Conservation (phyloP, 2,888 invertebrate genomes). For the Caenorhabditis doughertyi region DNA sequence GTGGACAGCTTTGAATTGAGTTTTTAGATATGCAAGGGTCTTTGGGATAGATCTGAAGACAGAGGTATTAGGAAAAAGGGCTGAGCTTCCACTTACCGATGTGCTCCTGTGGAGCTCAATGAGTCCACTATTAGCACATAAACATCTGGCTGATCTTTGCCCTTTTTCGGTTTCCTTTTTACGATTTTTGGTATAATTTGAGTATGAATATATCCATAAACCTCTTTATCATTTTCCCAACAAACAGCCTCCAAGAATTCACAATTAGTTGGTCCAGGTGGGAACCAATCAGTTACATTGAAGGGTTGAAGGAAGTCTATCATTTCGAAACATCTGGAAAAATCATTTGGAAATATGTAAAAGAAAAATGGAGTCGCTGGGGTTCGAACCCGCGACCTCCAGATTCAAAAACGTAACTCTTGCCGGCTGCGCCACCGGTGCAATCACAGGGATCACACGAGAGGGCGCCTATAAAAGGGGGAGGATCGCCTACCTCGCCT, state of each 20-base stretch:
- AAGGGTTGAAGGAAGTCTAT: background rate
- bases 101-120: background rate
- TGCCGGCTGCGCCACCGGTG: background rate
- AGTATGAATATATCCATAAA: constrained; percentile 10
- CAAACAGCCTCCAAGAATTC: too few species aligned
- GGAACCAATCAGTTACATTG: too few species aligned
- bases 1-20: constrained; percentile 44
- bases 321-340: background rate
- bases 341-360: too few species aligned
- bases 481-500: too few species aligned
- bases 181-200: background rate
- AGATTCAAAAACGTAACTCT: background rate
- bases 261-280: too few species aligned
- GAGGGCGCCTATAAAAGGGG: too few species aligned
- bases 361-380: too few species aligned
- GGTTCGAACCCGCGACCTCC: too few species aligned
- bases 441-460: too few species aligned
- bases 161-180: background rate
- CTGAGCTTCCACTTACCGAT: background rate
- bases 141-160: background rate
- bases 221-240: too few species aligned
- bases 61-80: background rate
- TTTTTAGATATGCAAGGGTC: constrained; percentile 34
- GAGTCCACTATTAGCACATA: background rate
- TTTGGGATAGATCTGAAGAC: constrained; percentile 50